These are phyloP conservation scores for Puntigrus tetrazona DNA, from an alignment of 2,113 vertebrate species.

Conservation along the genomic window DNA sequence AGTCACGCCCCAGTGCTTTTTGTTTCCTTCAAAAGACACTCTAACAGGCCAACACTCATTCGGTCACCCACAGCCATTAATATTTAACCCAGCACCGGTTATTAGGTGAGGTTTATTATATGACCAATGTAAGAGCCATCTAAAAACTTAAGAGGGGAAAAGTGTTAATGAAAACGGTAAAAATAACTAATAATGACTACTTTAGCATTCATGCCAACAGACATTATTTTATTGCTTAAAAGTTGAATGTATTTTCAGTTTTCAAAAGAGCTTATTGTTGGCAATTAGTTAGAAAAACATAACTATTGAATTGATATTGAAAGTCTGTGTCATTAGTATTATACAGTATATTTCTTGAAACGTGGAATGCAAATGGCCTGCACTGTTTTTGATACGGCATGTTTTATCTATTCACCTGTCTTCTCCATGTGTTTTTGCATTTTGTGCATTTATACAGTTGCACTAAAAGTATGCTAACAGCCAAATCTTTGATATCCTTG, in stretches of 20 bases:
- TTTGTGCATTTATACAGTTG: neutral
- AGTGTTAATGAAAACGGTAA: no score
- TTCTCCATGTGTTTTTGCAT: neutral
- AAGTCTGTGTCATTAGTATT: no score
- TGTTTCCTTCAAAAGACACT: neutral
- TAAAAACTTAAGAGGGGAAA: neutral
- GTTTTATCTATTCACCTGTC: neutral
- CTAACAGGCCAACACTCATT: neutral
- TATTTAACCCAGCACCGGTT: constrained; percentile 3
- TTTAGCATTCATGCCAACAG: neutral
- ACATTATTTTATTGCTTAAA: neutral
- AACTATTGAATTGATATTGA: neutral
- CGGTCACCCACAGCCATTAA: neutral
- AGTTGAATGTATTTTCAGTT: neutral
- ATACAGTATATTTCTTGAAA: no score
- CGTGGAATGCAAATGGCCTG: no score
- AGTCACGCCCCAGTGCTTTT: constrained; percentile 42
- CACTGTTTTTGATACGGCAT: no score
- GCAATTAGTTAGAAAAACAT: neutral
- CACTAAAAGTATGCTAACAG: neutral
- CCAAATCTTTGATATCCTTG: neutral
- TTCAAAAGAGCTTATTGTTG: neutral
- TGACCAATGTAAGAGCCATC: neutral
- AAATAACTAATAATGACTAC: neutral
- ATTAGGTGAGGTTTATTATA: neutral